Base-by-base conservation (phyloP, 2,888 invertebrate genomes). In the Suillia variegata region DNA sequence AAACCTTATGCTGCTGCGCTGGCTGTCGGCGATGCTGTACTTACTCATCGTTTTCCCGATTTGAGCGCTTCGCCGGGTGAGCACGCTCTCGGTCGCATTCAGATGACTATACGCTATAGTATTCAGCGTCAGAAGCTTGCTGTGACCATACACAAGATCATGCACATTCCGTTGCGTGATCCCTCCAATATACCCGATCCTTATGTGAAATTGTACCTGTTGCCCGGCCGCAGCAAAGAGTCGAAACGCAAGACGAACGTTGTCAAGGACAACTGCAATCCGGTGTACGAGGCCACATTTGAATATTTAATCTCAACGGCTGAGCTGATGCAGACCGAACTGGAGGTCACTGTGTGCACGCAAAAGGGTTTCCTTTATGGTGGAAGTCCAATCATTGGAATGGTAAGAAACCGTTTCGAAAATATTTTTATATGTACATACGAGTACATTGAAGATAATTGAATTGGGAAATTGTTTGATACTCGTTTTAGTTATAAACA, bases 231-330 rank as follows among this genome's bases (percentile, higher is more conserved):
- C 57, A 87, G 90, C 50, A 93, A 92, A 81, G 93, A 94, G 66
- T 89, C 92, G 0, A 95, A 95, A 81, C 87, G 94, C 48, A 94
- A 94, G 83, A 95, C 95, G 13, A 86, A 85, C 68, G 90, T 92
- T 73, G 71, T 80, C 26, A 95, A 94, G 78, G 94, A 96, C 80
- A 94, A 89, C 76, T 94, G 94, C 75, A 93, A 93, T 85, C 96
- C 96, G 0, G 86, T 91, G 22, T 97, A 90, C 79, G 96, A 97
- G 80, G 93, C 95, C 77, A 90, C 90, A 68, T 95, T 96, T 77
- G 96, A 96, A 79, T 96, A 94, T 84, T 84, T 90, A 49, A 88
- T 96, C 66, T 92, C 92, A 1, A 87, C 89, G 67, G 89, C 89
- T 1, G 96, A 96, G 78, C 81, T 96, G 56, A 86, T 88, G 71